Evolutionary conservation across 1,140 invertebrate species (phyloP).

Genomic region (Drosophila nigromelanica): DNA sequence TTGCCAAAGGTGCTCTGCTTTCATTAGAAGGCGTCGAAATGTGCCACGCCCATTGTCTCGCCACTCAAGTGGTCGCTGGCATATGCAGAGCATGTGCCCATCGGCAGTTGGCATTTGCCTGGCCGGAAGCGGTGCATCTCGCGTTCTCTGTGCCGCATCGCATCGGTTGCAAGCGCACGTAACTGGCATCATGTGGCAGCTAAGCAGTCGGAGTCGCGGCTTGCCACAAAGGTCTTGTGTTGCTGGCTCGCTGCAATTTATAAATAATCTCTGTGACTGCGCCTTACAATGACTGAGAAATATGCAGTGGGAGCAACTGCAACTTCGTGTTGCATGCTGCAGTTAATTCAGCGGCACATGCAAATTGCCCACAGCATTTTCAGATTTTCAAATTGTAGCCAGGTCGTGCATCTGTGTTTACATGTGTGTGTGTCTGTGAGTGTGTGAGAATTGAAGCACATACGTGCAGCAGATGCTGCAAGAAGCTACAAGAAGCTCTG

Average conservation of each 20-base stretch:
- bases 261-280: conserved; percentile 10
- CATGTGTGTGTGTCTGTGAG: neutral
- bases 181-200: conserved; percentile 22
- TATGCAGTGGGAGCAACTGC: conserved; percentile 23
- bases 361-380: conserved; percentile 46
- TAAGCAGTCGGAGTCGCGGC: neutral
- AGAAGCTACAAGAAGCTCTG: neutral
- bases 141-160: conserved; percentile 15
- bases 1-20: conserved; percentile 34
- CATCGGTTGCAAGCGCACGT: conserved; percentile 26
- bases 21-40: conserved; percentile 60
- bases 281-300: conserved; percentile 36
- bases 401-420: conserved; percentile 4
- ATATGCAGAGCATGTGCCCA: conserved; percentile 64
- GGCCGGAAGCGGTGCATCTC: conserved; percentile 59
- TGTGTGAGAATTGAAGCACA: conserved; percentile 3
- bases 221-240: conserved; percentile 33
- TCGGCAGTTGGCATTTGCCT: conserved; percentile 25
- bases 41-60: conserved; percentile 37
- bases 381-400: conserved; percentile 36
- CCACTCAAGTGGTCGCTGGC: conserved; percentile 50
- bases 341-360: conserved; percentile 45
- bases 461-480: conserved; percentile 20
- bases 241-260: conserved; percentile 22
- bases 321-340: conserved; percentile 11